Conservation (phyloP, 2,113 vertebrate genomes). For the Petroica traversi region DNA sequence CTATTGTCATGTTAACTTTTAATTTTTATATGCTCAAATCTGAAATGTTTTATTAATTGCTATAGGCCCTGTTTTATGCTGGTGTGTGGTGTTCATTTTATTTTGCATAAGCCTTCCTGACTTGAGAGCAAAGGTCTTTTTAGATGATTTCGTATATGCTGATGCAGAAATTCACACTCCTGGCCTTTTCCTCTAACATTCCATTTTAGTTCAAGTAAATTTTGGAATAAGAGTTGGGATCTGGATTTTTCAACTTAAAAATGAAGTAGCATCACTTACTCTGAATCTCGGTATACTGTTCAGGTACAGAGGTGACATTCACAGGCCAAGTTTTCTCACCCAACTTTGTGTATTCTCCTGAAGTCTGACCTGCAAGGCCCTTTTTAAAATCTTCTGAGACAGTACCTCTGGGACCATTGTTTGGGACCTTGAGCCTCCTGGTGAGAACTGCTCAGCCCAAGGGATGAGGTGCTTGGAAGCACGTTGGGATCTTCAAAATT, state of each 20-base stretch:
- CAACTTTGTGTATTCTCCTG: neutral
- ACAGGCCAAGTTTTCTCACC: neutral
- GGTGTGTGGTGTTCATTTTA: neutral
- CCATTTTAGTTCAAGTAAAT: neutral
- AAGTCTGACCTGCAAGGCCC: neutral
- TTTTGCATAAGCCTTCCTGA: neutral
- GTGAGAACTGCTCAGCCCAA: neutral
- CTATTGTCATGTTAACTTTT: constrained; percentile 38
- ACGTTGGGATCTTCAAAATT: neutral
- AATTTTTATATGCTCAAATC: neutral
- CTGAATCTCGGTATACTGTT: neutral
- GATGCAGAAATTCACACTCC: neutral
- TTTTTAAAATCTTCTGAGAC: neutral
- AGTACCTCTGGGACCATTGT: neutral
- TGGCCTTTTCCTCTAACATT: neutral
- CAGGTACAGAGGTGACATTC: neutral
- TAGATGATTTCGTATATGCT: neutral
- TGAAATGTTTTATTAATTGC: constrained; percentile 41
- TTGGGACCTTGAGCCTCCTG: neutral
- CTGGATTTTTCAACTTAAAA: neutral
- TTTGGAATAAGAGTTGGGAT: neutral
- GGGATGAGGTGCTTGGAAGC: neutral
- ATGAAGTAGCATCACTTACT: neutral
- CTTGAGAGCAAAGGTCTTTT: neutral
- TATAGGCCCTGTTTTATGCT: neutral